Conservation (phyloP, 2,888 invertebrate species). For the Priocnemis perturbator region DNA sequence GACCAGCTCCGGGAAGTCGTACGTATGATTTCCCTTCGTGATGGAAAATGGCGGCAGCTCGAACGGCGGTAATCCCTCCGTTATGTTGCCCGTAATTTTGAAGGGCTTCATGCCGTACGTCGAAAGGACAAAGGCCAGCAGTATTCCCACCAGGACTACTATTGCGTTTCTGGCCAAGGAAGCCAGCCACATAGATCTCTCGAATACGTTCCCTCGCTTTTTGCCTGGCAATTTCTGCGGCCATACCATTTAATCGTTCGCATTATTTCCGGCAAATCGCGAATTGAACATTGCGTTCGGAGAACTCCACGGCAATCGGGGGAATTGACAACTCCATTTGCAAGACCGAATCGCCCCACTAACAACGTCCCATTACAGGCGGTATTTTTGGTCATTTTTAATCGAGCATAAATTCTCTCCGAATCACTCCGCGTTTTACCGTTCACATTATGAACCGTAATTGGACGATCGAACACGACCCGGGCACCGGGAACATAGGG, state of each 20-base stretch:
- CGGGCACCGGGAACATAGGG: too few relatives aligned
- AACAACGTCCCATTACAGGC: too few relatives aligned
- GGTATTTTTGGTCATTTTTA: too few relatives aligned
- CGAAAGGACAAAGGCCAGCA: slow-evolving; percentile 79
- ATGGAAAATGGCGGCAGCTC: slow-evolving; percentile 83
- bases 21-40: slow-evolving; percentile 76
- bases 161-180: slow-evolving; percentile 87
- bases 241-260: neutral
- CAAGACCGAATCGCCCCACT: too few relatives aligned
- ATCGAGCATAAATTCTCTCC: too few relatives aligned
- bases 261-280: too few relatives aligned
- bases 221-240: slow-evolving; percentile 69
- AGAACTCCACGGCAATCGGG: too few relatives aligned
- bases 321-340: too few relatives aligned
- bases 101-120: slow-evolving; percentile 79
- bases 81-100: slow-evolving; percentile 82
- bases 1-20: slow-evolving; percentile 81
- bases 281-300: too few relatives aligned
- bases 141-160: slow-evolving; percentile 83
- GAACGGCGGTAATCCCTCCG: slow-evolving; percentile 83
- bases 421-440: too few relatives aligned
- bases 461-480: too few relatives aligned
- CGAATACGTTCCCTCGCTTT: slow-evolving; percentile 73
- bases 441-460: too few relatives aligned
- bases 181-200: slow-evolving; percentile 80